Evolutionary conservation across 1,140 invertebrate genomes (phyloP).

Genomic region (Nephotettix cincticeps): DNA sequence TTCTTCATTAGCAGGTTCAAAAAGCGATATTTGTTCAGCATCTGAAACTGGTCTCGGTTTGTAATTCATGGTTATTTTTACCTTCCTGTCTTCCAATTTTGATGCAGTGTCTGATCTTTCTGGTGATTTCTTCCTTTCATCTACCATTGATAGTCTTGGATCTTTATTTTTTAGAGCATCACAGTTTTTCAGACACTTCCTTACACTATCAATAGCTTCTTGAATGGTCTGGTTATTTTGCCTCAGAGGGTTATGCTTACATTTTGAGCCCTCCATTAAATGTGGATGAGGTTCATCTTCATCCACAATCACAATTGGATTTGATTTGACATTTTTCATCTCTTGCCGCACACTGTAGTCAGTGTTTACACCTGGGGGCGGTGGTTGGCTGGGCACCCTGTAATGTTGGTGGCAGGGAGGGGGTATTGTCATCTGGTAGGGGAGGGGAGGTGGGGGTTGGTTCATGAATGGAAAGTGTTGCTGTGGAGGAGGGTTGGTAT

Average conservation of each 20-base stretch:
- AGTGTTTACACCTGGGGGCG: not conserved
- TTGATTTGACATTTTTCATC: not conserved
- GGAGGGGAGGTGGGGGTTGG: conserved; percentile 1
- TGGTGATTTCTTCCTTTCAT: not conserved
- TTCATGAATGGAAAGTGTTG: not conserved
- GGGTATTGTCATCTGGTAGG: not conserved
- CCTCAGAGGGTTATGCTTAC: conserved; percentile 1
- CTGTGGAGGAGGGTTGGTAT: not conserved
- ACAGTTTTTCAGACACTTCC: conserved; percentile 5
- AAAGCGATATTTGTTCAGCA: not conserved
- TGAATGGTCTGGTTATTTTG: conserved; percentile 10
- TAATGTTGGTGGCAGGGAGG: conserved; percentile 11
- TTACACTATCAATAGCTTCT: conserved; percentile 14
- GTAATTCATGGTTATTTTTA: conserved; percentile 1
- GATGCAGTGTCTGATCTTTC: not conserved
- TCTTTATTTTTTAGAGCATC: conserved; percentile 5
- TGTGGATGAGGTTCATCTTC: too few relatives aligned
- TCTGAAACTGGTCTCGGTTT: not conserved
- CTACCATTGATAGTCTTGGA: not conserved
- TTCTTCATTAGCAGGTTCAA: not conserved
- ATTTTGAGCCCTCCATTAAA: not conserved
- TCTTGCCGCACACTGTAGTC: not conserved
- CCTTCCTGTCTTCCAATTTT: not conserved
- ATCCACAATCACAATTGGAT: not conserved
- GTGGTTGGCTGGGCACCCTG: not conserved